These are phyloP conservation scores for Sarcophaga caerulescens DNA, from an alignment of 2,888 invertebrate genomes.

Conservation along the genomic window DNA sequence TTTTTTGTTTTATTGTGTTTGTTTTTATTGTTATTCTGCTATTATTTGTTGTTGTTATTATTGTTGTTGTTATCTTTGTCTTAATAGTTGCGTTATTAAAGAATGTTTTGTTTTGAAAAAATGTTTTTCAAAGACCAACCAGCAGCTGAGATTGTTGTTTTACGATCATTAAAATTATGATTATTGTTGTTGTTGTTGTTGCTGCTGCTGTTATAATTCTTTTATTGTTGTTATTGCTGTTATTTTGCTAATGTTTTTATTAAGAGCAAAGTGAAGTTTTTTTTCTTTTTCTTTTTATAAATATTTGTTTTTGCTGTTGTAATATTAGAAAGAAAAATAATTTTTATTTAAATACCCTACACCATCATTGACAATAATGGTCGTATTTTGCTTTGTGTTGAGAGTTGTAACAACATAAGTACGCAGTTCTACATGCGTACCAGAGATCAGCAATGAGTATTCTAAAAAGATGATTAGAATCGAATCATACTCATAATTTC, in stretches of 20 bases:
- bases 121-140: background rate
- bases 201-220: constrained; percentile 12
- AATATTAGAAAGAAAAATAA: constrained; percentile 39
- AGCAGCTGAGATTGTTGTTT: constrained; percentile 18
- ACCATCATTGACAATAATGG: too few relatives aligned
- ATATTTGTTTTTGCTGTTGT: background rate
- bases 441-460: too few relatives aligned
- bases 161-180: constrained; percentile 42
- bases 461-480: too few relatives aligned
- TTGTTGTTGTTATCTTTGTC: constrained; percentile 9
- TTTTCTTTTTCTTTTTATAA: background rate
- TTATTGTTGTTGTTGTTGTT: constrained; percentile 25
- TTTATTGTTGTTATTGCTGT: background rate
- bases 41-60: background rate
- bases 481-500: too few relatives aligned
- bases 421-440: too few relatives aligned
- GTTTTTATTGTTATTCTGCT: constrained; percentile 9
- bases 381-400: too few relatives aligned
- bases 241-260: background rate
- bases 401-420: too few relatives aligned
- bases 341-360: background rate
- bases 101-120: constrained; percentile 37
- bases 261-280: background rate
- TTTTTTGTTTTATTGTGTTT: constrained; percentile 26
- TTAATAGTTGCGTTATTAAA: constrained; percentile 45